A percentile compares a stretch with the other conserved stretches of the same genome.
These are phyloP conservation scores for Malurus leucopterus DNA, from an alignment of 2,797 vertebrate species.

Conservation along the genomic window DNA sequence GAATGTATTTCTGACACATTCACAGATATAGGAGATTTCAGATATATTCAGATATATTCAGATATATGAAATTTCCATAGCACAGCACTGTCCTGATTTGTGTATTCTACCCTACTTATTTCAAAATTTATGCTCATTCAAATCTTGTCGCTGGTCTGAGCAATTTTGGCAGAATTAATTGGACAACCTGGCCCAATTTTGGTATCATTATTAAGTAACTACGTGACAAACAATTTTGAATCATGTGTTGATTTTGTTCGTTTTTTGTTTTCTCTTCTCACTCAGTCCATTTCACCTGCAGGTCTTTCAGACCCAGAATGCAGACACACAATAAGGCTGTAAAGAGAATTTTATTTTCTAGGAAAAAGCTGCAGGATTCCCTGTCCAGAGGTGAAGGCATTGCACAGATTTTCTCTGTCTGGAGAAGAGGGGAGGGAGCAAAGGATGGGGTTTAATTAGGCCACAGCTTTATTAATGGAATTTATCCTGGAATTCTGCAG, in stretches of 20 bases:
- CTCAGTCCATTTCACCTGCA: not conserved
- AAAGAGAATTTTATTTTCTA: not conserved
- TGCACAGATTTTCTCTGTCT: not conserved
- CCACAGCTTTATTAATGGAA: not conserved
- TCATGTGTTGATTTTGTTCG: not conserved
- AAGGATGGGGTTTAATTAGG: not conserved
- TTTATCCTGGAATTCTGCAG: not conserved
- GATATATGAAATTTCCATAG: not conserved
- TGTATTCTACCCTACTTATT: not conserved
- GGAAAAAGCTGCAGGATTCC: not conserved
- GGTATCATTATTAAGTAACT: not conserved
- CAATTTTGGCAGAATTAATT: not conserved
- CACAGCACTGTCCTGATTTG: not conserved
- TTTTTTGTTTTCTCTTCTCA: not conserved
- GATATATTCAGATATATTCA: not conserved
- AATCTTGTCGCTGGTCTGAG: not conserved
- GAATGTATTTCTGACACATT: not conserved
- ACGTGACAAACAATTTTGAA: rapidly evolving
- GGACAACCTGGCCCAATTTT: not conserved
- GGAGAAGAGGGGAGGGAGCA: not conserved
- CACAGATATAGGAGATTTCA: not conserved
- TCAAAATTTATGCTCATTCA: not conserved
- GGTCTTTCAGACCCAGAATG: not conserved
- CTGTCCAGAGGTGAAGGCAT: not conserved
- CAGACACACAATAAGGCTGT: not conserved